Percentiles rank a stretch among this genome's conserved stretches.
Evolutionary conservation across 2,113 vertebrate genomes (phyloP).

Genomic region (Spizaetus ornatus): DNA sequence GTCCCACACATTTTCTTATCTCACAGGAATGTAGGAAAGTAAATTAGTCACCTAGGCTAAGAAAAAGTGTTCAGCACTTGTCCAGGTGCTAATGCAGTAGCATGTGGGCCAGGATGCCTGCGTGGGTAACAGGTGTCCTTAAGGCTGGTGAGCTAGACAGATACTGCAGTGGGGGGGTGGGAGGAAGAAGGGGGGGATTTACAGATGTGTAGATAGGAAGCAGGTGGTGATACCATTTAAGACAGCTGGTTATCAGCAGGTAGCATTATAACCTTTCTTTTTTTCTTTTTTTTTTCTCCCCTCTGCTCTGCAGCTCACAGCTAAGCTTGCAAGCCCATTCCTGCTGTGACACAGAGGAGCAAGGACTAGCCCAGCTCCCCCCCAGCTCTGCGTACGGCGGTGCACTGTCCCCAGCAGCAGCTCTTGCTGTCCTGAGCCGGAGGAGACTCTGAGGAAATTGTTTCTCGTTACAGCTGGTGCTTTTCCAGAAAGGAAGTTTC

Average conservation of each 20-base stretch:
- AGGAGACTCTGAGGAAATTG: background rate
- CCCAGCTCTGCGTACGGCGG: rapidly evolving
- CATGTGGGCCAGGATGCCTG: background rate
- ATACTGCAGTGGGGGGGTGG: background rate
- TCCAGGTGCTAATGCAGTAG: background rate
- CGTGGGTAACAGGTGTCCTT: rapidly evolving
- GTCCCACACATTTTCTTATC: background rate
- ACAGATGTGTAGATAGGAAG: background rate
- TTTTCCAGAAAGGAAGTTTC: background rate
- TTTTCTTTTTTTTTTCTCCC: background rate
- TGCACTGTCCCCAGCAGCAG: rapidly evolving
- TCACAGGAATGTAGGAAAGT: background rate
- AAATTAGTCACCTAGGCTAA: background rate
- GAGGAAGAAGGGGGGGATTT: background rate
- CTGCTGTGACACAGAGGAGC: rapidly evolving
- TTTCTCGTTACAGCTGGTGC: background rate
- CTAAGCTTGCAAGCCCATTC: background rate
- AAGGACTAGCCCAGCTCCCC: rapidly evolving
- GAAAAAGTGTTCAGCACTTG: background rate
- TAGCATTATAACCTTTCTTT: background rate
- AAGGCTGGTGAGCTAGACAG: background rate
- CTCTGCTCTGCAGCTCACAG: background rate
- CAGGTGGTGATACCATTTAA: background rate
- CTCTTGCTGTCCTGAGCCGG: background rate
- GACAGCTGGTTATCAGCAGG: background rate